Conservation (phyloP, 2,888 invertebrate species). For the Euplexia lucipara region DNA sequence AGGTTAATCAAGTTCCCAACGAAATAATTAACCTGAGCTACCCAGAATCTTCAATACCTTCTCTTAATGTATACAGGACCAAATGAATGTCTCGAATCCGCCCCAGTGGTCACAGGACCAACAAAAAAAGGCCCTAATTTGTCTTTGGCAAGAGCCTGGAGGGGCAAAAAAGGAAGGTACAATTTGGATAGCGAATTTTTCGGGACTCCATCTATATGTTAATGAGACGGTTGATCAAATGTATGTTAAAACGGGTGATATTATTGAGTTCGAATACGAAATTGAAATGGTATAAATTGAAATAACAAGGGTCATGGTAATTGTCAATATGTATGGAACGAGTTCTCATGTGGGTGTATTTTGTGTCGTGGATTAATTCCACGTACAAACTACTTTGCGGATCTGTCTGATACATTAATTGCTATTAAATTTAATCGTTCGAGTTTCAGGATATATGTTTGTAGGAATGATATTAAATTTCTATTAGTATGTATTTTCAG, state of each 20-base stretch:
- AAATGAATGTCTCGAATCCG: slow-evolving; percentile 72
- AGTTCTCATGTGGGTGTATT: not conserved
- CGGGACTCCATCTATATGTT: slow-evolving; percentile 79
- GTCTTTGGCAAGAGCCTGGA: slow-evolving; percentile 73
- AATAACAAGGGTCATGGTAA: slow-evolving; percentile 74
- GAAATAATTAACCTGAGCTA: slow-evolving; percentile 72
- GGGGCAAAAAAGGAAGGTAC: slow-evolving; percentile 77
- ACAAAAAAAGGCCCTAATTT: slow-evolving; percentile 78
- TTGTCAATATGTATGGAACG: slow-evolving; percentile 54
- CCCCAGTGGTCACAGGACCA: slow-evolving; percentile 72
- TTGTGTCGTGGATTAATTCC: slow-evolving; percentile 23
- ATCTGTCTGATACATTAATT: slow-evolving; percentile 1
- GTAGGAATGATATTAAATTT: too few relatives aligned
- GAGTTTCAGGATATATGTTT: not conserved
- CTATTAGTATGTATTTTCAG: too few relatives aligned
- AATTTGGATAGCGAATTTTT: slow-evolving; percentile 79
- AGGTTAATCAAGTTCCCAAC: slow-evolving; percentile 67
- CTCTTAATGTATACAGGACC: slow-evolving; percentile 71
- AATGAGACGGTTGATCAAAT: slow-evolving; percentile 81
- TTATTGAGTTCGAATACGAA: slow-evolving; percentile 71
- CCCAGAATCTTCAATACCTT: slow-evolving; percentile 71
- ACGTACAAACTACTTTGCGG: not conserved
- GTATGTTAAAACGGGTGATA: slow-evolving; percentile 79
- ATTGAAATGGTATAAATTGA: slow-evolving; percentile 72
- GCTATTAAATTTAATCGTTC: slow-evolving; percentile 11